phyloP scores from a whole-genome alignment of 2,888 invertebrate genomes.

The Alviniconcha strummeri region DNA sequence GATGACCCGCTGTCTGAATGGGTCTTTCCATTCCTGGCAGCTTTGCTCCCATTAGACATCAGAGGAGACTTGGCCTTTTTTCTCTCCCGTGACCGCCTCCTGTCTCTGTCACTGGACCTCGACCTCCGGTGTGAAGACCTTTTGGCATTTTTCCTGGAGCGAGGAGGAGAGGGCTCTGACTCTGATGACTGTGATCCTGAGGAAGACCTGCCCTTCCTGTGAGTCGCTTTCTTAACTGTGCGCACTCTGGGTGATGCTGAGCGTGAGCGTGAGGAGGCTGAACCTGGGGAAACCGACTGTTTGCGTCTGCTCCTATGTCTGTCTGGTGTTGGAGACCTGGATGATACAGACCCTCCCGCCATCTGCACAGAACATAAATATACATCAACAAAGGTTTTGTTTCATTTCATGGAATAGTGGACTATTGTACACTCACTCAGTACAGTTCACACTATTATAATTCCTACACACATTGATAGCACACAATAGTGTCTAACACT shows the following conservation, averaged over 20 bases:
- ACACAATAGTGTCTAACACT: neutral
- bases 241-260: neutral
- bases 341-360: constrained; percentile 10
- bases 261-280: neutral
- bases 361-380: neutral
- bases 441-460: neutral
- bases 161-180: neutral
- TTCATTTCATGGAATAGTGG: neutral
- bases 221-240: neutral
- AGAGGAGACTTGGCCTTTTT: neutral
- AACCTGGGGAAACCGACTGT: neutral
- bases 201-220: neutral
- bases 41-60: neutral
- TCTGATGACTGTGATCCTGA: neutral
- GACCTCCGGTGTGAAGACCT: neutral
- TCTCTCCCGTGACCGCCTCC: neutral
- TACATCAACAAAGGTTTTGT: neutral
- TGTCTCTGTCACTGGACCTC: constrained; percentile 1
- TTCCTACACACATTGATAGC: neutral
- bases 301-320: constrained; percentile 16
- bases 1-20: neutral
- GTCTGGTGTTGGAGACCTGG: constrained; percentile 14
- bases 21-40: neutral
- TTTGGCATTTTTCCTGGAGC: neutral
- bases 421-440: neutral